Evolutionary conservation across 2,888 invertebrate genomes (phyloP).

Genomic region (Eudemis profundana): DNA sequence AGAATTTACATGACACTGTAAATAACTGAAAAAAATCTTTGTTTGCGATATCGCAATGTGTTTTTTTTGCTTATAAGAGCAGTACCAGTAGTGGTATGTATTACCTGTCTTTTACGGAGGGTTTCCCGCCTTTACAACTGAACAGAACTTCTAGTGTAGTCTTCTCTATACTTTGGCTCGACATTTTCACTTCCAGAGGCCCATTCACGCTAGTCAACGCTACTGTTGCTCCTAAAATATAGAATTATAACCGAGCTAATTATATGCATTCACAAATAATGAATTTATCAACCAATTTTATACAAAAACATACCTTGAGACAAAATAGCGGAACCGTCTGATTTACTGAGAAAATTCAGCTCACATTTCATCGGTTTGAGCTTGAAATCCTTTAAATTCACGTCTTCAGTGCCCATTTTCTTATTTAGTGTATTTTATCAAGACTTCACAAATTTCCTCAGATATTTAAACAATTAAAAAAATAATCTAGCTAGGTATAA

Average conservation of each 20-base stretch:
- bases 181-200: constrained; percentile 91
- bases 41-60: too few relatives aligned
- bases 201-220: constrained; percentile 92
- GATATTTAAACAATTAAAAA: background rate
- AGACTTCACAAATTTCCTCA: background rate
- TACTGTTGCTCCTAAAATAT: constrained; percentile 89
- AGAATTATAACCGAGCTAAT: constrained; percentile 12
- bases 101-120: constrained; percentile 79
- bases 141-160: constrained; percentile 92
- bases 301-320: constrained; percentile 87
- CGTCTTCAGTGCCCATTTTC: constrained; percentile 60
- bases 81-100: too few relatives aligned
- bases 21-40: too few relatives aligned
- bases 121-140: constrained; percentile 90
- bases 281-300: constrained; percentile 26
- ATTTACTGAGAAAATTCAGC: constrained; percentile 89
- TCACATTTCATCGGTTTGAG: constrained; percentile 87
- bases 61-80: too few relatives aligned
- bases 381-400: constrained; percentile 65
- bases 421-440: background rate
- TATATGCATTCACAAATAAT: constrained; percentile 12
- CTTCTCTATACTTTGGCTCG: constrained; percentile 91
- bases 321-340: constrained; percentile 92
- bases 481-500: constrained; percentile 31
- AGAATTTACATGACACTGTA: too few relatives aligned